phyloP scores from a whole-genome alignment of 1,140 invertebrate species.

The Penaeus vannamei region DNA sequence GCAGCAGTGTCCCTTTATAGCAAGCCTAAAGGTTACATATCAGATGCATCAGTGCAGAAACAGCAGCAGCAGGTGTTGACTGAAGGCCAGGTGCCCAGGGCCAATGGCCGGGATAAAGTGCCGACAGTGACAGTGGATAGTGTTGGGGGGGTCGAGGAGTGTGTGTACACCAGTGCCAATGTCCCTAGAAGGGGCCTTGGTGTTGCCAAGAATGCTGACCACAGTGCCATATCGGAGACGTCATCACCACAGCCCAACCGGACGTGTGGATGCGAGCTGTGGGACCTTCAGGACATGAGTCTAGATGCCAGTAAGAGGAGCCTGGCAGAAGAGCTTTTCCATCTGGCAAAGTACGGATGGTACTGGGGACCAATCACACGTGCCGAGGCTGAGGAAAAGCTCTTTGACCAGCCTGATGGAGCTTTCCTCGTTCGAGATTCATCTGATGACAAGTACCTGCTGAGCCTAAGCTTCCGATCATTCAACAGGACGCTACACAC shows the following conservation, averaged over 20 bases:
- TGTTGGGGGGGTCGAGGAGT: constrained; percentile 10
- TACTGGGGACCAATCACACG: constrained; percentile 80
- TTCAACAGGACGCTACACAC: constrained; percentile 82
- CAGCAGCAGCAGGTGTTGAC: not conserved
- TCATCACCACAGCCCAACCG: constrained; percentile 51
- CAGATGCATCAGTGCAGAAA: not conserved
- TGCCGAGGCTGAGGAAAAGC: constrained; percentile 77
- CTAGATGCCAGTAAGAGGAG: constrained; percentile 67
- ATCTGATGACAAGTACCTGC: constrained; percentile 80
- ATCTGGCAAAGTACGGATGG: constrained; percentile 78
- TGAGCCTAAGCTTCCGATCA: constrained; percentile 83
- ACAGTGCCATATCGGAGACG: constrained; percentile 54
- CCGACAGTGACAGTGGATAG: constrained; percentile 48
- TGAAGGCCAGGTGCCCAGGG: not conserved
- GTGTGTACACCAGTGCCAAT: not conserved
- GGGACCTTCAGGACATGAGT: constrained; percentile 36
- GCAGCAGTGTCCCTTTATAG: constrained; percentile 17
- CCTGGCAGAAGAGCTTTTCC: constrained; percentile 75
- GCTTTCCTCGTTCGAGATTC: constrained; percentile 85
- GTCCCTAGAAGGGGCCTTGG: not conserved
- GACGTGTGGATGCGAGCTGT: constrained; percentile 35
- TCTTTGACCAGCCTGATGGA: constrained; percentile 82
- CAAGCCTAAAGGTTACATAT: constrained; percentile 2
- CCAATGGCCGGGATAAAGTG: not conserved
- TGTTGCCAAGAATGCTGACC: constrained; percentile 10